Evolutionary conservation across 2,797 vertebrate species (phyloP).

Genomic region (Pipistrellus nathusii): DNA sequence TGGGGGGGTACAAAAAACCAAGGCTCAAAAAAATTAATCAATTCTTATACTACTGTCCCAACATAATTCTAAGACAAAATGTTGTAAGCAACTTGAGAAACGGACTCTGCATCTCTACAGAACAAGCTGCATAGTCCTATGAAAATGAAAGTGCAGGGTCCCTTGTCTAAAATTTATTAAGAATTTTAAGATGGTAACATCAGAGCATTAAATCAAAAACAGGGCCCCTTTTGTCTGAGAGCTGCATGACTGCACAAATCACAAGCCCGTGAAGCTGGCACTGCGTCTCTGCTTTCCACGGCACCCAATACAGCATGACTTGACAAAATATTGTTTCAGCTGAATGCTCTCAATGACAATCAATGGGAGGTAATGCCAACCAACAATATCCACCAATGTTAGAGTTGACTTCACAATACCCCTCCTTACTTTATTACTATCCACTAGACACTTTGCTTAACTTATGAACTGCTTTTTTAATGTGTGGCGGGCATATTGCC

Average conservation of each 20-base stretch:
- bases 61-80: neutral
- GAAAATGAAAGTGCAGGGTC: neutral
- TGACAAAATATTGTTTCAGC: neutral
- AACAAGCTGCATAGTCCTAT: neutral
- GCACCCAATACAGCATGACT: neutral
- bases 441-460: slow-evolving; percentile 17
- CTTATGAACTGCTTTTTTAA: slow-evolving; percentile 40
- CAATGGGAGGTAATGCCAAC: neutral
- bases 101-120: neutral
- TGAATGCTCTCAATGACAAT: neutral
- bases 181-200: neutral
- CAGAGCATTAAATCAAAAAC: neutral
- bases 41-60: neutral
- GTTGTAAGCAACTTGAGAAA: neutral
- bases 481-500: slow-evolving; percentile 29
- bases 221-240: neutral
- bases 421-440: neutral
- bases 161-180: neutral
- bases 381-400: neutral
- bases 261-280: neutral
- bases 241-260: fast-evolving
- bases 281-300: neutral
- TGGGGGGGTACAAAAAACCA: neutral
- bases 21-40: neutral
- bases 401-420: neutral